phyloP scores from a whole-genome alignment of 2,888 invertebrate genomes.

The Eucriotettix oculatus region DNA sequence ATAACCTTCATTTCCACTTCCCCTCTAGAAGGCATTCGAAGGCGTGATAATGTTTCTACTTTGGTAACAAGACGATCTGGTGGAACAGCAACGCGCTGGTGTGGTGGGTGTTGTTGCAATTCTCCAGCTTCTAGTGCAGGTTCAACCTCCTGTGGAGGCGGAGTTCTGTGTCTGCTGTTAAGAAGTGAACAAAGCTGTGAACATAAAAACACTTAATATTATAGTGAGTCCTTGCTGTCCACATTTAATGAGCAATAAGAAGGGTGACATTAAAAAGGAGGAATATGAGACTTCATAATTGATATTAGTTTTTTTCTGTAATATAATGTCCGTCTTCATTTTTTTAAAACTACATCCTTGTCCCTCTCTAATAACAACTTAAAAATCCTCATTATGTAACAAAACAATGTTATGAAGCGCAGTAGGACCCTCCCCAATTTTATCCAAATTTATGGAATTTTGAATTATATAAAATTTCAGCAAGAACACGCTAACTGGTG shows the following conservation, averaged over 20 bases:
- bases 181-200: neutral
- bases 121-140: neutral
- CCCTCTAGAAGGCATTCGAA: no score
- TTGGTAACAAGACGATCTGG: neutral
- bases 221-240: neutral
- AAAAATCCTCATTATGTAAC: no score
- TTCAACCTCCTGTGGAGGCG: neutral
- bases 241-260: neutral
- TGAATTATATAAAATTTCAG: no score
- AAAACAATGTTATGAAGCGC: no score
- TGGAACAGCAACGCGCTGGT: neutral
- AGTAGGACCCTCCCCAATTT: no score
- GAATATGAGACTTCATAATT: neutral
- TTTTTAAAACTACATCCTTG: neutral
- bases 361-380: no score
- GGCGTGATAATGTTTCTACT: no score
- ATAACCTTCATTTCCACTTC: no score
- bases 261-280: neutral
- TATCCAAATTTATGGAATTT: no score
- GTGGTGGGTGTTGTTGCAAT: neutral
- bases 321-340: no score
- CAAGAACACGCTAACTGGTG: no score
- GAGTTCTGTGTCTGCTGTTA: neutral
- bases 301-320: no score
- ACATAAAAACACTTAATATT: neutral